These are phyloP conservation scores for Conistra vaccinii DNA, from an alignment of 2,888 invertebrate genomes.

Conservation along the genomic window DNA sequence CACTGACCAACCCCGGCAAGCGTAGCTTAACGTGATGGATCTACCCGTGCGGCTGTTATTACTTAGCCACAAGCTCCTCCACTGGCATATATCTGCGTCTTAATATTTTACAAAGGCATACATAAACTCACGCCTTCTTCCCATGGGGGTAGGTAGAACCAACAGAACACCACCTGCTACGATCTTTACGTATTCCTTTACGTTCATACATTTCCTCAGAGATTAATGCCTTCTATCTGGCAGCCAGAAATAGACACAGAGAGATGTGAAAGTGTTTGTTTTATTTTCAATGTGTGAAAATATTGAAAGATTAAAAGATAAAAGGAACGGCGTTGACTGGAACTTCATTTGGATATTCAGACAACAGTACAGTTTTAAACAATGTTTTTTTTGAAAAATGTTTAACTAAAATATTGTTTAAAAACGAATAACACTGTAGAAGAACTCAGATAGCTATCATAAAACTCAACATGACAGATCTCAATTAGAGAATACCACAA, in stretches of 20 bases:
- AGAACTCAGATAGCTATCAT: no score
- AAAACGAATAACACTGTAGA: no score
- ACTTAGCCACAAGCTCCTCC: no score
- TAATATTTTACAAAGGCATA: no score
- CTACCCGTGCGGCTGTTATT: no score
- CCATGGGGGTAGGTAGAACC: not conserved
- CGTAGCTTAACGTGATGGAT: no score
- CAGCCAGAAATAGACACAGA: not conserved
- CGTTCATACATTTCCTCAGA: not conserved
- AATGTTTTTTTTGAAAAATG: no score
- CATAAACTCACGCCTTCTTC: not conserved
- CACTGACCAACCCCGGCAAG: no score
- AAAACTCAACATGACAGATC: not conserved
- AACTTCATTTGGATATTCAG: not conserved
- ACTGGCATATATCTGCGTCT: no score
- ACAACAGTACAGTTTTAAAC: no score
- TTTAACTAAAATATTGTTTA: no score
- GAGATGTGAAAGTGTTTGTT: not conserved
- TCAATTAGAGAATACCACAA: not conserved
- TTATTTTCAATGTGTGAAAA: slow-evolving; percentile 30
- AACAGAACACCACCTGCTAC: not conserved
- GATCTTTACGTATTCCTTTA: not conserved
- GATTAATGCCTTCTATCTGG: not conserved
- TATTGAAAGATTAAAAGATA: slow-evolving; percentile 10
- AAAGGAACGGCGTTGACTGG: not conserved